Percentiles rank a stretch among this genome's conserved stretches.
phyloP scores from a whole-genome alignment of 2,113 vertebrate genomes.

The Ochotona princeps region DNA sequence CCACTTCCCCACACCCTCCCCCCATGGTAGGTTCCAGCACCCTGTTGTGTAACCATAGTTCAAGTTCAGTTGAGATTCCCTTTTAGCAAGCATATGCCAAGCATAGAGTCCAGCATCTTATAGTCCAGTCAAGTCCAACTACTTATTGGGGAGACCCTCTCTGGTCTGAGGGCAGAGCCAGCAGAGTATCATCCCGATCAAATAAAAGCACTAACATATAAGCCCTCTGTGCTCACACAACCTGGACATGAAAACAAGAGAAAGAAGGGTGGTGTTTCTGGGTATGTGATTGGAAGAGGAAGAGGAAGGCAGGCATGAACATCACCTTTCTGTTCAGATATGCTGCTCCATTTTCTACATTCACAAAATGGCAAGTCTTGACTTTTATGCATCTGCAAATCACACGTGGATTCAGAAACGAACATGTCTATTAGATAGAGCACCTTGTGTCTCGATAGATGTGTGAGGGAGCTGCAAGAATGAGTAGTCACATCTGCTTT shows the following conservation, averaged over 20 bases:
- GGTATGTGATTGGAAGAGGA: background rate
- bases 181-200: no score
- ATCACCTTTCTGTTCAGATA: background rate
- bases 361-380: slow-evolving; percentile 10
- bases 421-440: background rate
- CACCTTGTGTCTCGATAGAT: background rate
- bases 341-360: background rate
- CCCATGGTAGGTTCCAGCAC: no score
- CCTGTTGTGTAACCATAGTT: no score
- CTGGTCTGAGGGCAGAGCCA: no score
- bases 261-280: no score
- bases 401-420: slow-evolving; percentile 9
- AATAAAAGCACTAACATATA: no score
- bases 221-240: background rate
- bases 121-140: no score
- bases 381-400: slow-evolving; percentile 12
- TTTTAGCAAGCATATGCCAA: no score
- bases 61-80: no score
- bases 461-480: background rate
- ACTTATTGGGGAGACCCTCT: no score
- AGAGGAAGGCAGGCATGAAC: background rate
- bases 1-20: no score
- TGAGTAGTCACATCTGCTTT: background rate
- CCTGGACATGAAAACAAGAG: background rate
- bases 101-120: no score